Conservation (phyloP, 2,797 vertebrate species). For the Aythya fuligula region DNA sequence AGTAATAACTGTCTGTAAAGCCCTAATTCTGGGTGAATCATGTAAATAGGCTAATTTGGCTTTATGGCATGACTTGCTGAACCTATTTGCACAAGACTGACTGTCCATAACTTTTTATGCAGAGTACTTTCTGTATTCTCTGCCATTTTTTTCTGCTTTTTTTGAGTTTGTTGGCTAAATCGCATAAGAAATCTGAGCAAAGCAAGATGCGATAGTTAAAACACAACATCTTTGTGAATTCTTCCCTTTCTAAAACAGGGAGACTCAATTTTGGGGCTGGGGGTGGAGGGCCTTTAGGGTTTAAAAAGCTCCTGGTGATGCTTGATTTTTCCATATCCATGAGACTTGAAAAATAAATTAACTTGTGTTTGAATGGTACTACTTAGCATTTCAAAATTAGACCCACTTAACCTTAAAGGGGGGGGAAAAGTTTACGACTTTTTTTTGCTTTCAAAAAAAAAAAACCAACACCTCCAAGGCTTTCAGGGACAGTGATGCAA, state of each 20-base stretch:
- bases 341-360: not conserved
- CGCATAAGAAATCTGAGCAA: not conserved
- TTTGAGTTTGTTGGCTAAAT: not conserved
- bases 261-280: not conserved
- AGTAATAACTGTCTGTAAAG: not conserved
- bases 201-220: not conserved
- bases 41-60: not conserved
- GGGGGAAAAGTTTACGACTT: not conserved
- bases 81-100: not conserved
- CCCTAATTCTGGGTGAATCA: not conserved
- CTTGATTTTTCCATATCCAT: not conserved
- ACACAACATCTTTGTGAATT: not conserved
- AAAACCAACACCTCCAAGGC: no score
- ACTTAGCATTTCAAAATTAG: not conserved
- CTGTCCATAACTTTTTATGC: fast-evolving
- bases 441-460: not conserved
- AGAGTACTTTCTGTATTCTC: not conserved
- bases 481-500: not conserved
- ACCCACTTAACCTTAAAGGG: not conserved
- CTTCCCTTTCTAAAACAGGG: not conserved
- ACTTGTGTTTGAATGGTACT: not conserved
- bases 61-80: not conserved
- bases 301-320: not conserved
- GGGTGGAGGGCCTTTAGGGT: not conserved
- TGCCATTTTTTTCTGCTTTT: not conserved